phyloP scores from a whole-genome alignment of 2,113 vertebrate genomes.

The Onychorhynchus coronatus region DNA sequence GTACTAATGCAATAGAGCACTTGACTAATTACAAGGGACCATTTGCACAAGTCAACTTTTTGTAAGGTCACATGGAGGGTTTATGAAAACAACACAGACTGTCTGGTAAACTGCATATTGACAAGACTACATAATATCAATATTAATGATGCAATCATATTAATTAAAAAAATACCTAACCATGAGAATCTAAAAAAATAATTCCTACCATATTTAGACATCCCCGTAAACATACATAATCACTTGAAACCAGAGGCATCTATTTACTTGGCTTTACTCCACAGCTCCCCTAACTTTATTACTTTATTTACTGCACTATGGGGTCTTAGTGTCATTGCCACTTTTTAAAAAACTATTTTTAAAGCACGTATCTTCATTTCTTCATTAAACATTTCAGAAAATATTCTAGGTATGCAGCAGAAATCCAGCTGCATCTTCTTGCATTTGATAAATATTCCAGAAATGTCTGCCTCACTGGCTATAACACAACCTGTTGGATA shows the following conservation, averaged over 20 bases:
- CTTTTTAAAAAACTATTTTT: background rate
- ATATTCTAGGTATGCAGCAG: slow-evolving; percentile 56
- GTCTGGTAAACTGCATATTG: background rate
- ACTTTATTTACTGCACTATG: background rate
- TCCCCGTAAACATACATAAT: background rate
- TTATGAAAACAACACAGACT: background rate
- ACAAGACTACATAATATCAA: background rate
- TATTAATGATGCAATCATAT: background rate
- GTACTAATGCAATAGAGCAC: background rate
- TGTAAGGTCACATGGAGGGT: background rate
- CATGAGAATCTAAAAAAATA: background rate
- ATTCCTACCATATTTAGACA: background rate
- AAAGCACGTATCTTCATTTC: slow-evolving; percentile 9
- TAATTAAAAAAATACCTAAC: background rate
- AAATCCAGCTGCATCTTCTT: slow-evolving; percentile 56
- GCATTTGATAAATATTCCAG: slow-evolving; percentile 68
- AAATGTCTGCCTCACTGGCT: slow-evolving; percentile 59
- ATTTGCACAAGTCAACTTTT: background rate
- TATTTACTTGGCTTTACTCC: background rate
- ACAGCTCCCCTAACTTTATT: background rate
- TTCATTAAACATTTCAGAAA: slow-evolving; percentile 53
- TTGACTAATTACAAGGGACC: background rate
- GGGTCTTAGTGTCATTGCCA: background rate
- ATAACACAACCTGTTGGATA: slow-evolving; percentile 44
- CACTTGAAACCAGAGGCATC: background rate